Percentiles rank a stretch among this genome's conserved stretches.
phyloP scores from a whole-genome alignment of 2,888 invertebrate genomes.

The Temnothorax unifasciatus region DNA sequence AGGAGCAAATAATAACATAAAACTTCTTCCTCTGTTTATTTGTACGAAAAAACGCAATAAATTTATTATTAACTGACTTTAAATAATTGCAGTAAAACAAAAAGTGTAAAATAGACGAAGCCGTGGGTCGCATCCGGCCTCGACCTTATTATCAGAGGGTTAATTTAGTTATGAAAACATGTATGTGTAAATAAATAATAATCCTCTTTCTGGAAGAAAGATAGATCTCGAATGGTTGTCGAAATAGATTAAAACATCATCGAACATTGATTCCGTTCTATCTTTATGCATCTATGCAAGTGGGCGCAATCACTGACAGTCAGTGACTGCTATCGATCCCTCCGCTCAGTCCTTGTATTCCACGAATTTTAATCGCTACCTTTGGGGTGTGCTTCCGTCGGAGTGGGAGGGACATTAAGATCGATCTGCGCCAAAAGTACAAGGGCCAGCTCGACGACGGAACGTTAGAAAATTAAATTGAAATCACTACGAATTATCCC shows the following conservation, averaged over 20 bases:
- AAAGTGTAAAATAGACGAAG: no score
- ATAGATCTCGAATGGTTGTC: neutral
- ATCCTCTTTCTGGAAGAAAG: neutral
- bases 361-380: slow-evolving; percentile 37
- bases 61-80: no score
- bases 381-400: slow-evolving; percentile 6
- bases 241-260: neutral
- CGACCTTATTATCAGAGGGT: no score
- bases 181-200: neutral
- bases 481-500: neutral
- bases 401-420: neutral
- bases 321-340: slow-evolving; percentile 17
- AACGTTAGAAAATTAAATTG: neutral
- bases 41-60: no score
- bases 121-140: no score
- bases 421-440: neutral
- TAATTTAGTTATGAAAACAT: neutral
- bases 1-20: no score
- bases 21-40: no score
- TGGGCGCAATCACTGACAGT: slow-evolving; percentile 3
- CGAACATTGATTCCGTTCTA: neutral
- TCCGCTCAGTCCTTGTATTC: neutral
- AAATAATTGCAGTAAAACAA: no score
- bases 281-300: neutral
- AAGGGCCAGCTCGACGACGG: neutral